Evolutionary conservation across 2,113 vertebrate species (phyloP), one percentile per base, ranked within the genome.

Genomic region (Notarius lentiginosus): DNA sequence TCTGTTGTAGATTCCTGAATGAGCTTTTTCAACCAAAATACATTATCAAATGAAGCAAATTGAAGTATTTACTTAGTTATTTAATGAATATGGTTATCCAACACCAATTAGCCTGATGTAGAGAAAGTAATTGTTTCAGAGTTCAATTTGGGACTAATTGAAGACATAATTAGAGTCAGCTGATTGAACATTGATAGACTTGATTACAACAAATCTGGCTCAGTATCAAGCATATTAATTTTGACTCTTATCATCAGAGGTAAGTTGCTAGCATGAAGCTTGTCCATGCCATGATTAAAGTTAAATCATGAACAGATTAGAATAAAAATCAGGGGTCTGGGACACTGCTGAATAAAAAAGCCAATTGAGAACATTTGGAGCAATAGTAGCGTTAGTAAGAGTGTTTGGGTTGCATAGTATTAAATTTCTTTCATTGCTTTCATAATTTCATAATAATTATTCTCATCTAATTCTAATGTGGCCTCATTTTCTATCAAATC

Each of bases 131-230:
- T 80, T 60, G 79, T 60, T 34, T 80, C 56, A 56, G 60, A 61
- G 17, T 60, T 60, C 34, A 20, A 60, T 60, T 61, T 81, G 10
- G 20, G 5, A 41, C 56, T 81, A 47, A 81, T 81, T 81, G 18
- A 41, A 41, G 10, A 47, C 30, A 61, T 24, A 41, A 47, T 61
- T 47, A 81, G 53, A 79, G 79, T 81, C 79, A 80, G 27, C 18
- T 60, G 77, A 80, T 80, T 60, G 55, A 60, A 80, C 55, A 81
- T 6, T 24, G 30, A 61, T 81, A 81, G 58, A 81, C 10, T 41
- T 81, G 30, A 61, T 47, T 61, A 61, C 56, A 81, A 10, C 56
- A 81, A 61, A 81, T 9, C 56, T 11, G 60, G 17, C 27, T 41
- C 30, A 80, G 60, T 41, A 80, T 79, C 18, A 80, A 60, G 79